Base-by-base conservation (phyloP, 2,888 invertebrate species). In the Melolontha melolontha region DNA sequence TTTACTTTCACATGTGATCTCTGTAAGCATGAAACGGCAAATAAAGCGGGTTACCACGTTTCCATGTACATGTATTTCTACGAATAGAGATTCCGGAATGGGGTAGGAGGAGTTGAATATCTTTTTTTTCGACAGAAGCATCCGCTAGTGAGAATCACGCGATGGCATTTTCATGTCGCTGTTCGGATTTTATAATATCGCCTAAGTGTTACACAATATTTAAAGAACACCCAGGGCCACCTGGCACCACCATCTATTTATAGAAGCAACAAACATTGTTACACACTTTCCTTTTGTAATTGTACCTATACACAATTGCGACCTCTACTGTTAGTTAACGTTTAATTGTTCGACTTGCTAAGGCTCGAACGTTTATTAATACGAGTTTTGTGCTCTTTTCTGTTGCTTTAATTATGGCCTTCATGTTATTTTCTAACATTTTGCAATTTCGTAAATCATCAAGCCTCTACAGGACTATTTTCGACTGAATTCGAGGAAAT, bases 171-270 rank as follows among this genome's bases (percentile, higher is more conserved):
- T 74, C 75, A 76, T 71, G 74, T 70, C 75, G 73, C 72, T 70
- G 70, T 66, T 69, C 54, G 68, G 69, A 71, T 75, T 77, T 73
- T 75, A 74, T 75, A 72, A 70, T 73, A 74, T 70, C 47, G 59
- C 70, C 69, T 68, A 78, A 77, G 78, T 77, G 78, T 76, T 74
- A 73, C 74, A 75, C 76, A 75, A 75, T 71, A 73, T 70, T 69
- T 70, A 69, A 64, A 72, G 67, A 64, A 50, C 68, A 71, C 73
- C 34, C 75, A 71, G 72, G 73, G 73, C 77, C 77, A 78, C 78
- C 79, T 79, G 79, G 79, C 75, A 79, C 79, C 78, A 74, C 29
- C 59, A 34, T 49, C 67, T 68, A 68, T 68, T 64, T 68, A 55
- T 68, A 68, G 67, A 47, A 34, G 47, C 44, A 34, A 34, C 34